Evolutionary conservation across 2,888 invertebrate species (phyloP).

Genomic region (Protodeltote pygarga): DNA sequence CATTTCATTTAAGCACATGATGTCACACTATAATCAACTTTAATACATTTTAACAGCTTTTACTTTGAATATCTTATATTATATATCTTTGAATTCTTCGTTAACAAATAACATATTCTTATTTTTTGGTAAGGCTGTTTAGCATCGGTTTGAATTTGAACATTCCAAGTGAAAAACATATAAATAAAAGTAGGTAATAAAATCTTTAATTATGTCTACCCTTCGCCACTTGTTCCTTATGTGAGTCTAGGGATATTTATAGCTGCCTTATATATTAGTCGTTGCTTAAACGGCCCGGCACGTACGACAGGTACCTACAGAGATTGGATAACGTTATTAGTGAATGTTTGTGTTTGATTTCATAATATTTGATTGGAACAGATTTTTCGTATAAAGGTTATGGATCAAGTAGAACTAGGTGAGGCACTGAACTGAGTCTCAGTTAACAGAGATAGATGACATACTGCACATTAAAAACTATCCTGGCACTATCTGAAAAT

Average conservation of each 20-base stretch:
- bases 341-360: slow-evolving; percentile 15
- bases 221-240: slow-evolving; percentile 1
- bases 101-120: too few relatives aligned
- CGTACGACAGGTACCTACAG: slow-evolving; percentile 18
- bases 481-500: too few relatives aligned
- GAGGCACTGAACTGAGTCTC: too few relatives aligned
- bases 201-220: slow-evolving; percentile 6
- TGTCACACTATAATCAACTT: neutral
- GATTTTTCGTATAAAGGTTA: too few relatives aligned
- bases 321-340: slow-evolving; percentile 21
- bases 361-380: too few relatives aligned
- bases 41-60: neutral
- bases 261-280: slow-evolving; percentile 24
- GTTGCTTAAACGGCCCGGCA: slow-evolving; percentile 17
- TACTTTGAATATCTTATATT: neutral
- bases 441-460: too few relatives aligned
- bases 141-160: too few relatives aligned
- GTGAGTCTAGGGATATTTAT: neutral
- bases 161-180: slow-evolving; percentile 1
- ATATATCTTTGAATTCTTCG: too few relatives aligned
- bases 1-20: neutral
- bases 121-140: too few relatives aligned
- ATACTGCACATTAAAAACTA: too few relatives aligned
- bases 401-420: too few relatives aligned
- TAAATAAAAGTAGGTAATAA: slow-evolving; percentile 6